Conservation (phyloP, 2,113 vertebrate genomes). For the Podarcis cretensis region DNA sequence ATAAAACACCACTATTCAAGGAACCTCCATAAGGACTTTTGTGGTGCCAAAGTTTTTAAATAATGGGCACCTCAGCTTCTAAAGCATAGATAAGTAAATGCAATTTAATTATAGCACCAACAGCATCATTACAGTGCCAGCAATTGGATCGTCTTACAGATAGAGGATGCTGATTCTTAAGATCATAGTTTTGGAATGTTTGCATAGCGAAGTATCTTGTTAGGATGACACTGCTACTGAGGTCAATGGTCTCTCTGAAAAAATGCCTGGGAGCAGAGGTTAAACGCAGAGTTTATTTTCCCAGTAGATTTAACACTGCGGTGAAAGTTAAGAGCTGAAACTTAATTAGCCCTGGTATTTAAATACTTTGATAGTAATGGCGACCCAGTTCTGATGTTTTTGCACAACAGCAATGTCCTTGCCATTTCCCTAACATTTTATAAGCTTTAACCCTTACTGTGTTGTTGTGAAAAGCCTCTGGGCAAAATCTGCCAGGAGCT, state of each 20-base stretch:
- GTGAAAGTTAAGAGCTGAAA: conserved; percentile 10
- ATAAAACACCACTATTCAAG: background rate
- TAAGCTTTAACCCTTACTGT: background rate
- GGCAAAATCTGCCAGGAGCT: background rate
- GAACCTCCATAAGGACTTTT: background rate
- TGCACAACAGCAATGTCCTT: background rate
- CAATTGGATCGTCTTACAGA: conserved; percentile 35
- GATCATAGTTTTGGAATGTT: conserved; percentile 67
- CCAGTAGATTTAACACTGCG: conserved; percentile 47
- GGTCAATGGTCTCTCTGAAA: conserved; percentile 60
- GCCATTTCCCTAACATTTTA: background rate
- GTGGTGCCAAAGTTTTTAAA: background rate
- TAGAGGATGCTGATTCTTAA: conserved; percentile 27
- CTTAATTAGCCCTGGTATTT: conserved; percentile 24
- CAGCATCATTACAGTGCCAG: conserved; percentile 8
- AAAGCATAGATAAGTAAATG: background rate
- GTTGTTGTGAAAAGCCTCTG: background rate
- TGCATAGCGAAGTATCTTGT: conserved; percentile 41
- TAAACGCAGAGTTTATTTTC: conserved; percentile 53
- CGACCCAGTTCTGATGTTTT: background rate
- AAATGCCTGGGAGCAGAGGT: conserved; percentile 65
- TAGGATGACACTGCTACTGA: conserved; percentile 48
- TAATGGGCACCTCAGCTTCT: conserved; percentile 10
- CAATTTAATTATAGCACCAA: background rate
- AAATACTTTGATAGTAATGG: background rate